These are phyloP conservation scores for Ciconia stormi DNA, from an alignment of 2,113 vertebrate genomes.

Conservation along the genomic window DNA sequence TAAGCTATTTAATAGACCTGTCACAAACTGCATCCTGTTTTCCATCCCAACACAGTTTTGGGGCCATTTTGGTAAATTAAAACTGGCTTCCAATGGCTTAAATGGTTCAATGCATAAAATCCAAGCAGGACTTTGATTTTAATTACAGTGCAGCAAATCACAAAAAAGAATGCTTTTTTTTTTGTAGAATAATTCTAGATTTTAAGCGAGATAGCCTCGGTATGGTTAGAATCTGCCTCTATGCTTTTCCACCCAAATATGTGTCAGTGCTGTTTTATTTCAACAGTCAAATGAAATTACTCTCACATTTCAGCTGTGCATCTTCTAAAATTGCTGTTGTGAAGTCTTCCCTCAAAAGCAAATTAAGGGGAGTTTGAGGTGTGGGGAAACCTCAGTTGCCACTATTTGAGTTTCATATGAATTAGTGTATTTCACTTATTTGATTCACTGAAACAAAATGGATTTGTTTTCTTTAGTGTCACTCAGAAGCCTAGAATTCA, in stretches of 20 bases:
- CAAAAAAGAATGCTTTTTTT: background rate
- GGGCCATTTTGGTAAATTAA: background rate
- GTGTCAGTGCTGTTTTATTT: conserved; percentile 22
- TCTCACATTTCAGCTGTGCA: background rate
- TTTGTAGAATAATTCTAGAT: background rate
- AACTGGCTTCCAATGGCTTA: background rate
- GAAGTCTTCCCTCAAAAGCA: conserved; percentile 6
- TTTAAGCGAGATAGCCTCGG: background rate
- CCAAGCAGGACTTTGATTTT: background rate
- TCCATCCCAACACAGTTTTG: background rate
- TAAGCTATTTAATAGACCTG: background rate
- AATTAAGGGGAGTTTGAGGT: background rate
- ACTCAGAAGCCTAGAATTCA: conserved; percentile 47
- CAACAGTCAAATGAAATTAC: conserved; percentile 29
- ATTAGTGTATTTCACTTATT: conserved; percentile 46
- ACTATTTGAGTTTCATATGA: conserved; percentile 20
- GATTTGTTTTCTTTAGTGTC: conserved; percentile 29
- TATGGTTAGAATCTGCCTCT: background rate
- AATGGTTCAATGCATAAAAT: background rate
- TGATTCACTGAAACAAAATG: conserved; percentile 38
- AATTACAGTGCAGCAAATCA: background rate
- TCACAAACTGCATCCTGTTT: background rate
- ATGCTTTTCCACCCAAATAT: background rate
- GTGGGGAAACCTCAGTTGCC: background rate
- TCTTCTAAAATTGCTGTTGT: conserved; percentile 11